Evolutionary conservation across 2,797 vertebrate species (phyloP).

Genomic region (Liparis tanakae): DNA sequence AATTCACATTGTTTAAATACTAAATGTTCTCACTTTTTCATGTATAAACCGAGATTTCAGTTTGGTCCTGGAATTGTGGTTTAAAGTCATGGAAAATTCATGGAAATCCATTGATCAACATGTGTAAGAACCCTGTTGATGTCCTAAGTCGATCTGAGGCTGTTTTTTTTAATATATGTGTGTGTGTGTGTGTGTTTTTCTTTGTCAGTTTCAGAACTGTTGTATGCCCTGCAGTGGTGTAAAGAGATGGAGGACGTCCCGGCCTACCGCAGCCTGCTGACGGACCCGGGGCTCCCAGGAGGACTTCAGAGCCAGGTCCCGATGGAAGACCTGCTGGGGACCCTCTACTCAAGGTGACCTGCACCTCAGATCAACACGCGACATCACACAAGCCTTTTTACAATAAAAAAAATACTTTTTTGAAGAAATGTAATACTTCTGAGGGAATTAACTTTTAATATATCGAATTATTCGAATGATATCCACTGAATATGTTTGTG

Average conservation of each 20-base stretch:
- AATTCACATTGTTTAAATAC: too few species aligned
- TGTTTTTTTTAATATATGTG: slow-evolving; percentile 9
- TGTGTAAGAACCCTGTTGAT: too few species aligned
- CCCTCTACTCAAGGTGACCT: slow-evolving; percentile 87
- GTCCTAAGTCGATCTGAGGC: too few species aligned
- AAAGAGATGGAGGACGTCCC: slow-evolving; percentile 88
- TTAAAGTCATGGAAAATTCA: too few species aligned
- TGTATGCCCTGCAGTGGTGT: slow-evolving; percentile 94
- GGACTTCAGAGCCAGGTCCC: slow-evolving; percentile 66
- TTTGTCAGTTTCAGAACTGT: slow-evolving; percentile 88
- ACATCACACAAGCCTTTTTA: slow-evolving; percentile 2
- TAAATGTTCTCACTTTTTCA: too few species aligned
- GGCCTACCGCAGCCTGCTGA: slow-evolving; percentile 85
- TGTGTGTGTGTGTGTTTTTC: slow-evolving; percentile 10
- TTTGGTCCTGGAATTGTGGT: too few species aligned
- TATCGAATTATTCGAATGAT: background rate
- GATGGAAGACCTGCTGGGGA: slow-evolving; percentile 77
- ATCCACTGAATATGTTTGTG: background rate
- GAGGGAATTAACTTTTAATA: background rate
- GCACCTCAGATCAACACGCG: background rate
- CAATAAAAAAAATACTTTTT: background rate
- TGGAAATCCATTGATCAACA: too few species aligned
- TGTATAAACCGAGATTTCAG: too few species aligned
- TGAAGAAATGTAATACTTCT: background rate
- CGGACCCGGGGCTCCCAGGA: slow-evolving; percentile 82